Evolutionary conservation across 1,140 invertebrate genomes (phyloP).

Genomic region (Aradophagus sp.): DNA sequence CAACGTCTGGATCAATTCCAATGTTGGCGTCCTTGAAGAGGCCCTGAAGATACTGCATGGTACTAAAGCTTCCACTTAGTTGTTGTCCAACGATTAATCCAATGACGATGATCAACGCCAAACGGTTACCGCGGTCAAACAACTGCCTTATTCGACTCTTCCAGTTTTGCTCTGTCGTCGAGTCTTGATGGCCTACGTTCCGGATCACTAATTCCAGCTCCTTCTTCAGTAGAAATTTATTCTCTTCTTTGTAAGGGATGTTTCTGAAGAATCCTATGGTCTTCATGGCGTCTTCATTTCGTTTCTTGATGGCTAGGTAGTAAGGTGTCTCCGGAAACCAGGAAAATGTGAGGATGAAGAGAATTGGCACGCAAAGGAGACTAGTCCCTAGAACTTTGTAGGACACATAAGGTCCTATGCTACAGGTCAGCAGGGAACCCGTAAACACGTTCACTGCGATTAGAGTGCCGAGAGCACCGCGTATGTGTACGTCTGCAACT

Average conservation of each 20-base stretch:
- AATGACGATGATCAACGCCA: constrained; percentile 80
- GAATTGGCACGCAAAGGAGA: constrained; percentile 75
- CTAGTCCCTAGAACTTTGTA: constrained; percentile 76
- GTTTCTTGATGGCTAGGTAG: constrained; percentile 78
- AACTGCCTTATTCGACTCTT: constrained; percentile 41
- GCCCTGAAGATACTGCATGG: constrained; percentile 84
- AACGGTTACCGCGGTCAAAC: constrained; percentile 76
- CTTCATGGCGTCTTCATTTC: constrained; percentile 77
- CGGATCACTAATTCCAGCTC: constrained; percentile 79
- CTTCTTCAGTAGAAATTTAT: constrained; percentile 65
- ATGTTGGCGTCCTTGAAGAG: constrained; percentile 81
- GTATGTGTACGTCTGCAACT: constrained; percentile 80
- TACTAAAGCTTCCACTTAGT: constrained; percentile 85
- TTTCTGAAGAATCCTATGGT: constrained; percentile 80
- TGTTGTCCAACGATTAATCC: constrained; percentile 85
- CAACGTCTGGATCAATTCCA: constrained; percentile 73
- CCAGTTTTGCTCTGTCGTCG: constrained; percentile 68
- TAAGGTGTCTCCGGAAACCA: constrained; percentile 88
- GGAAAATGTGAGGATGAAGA: constrained; percentile 79
- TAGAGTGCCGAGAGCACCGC: constrained; percentile 82
- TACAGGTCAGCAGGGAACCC: constrained; percentile 83
- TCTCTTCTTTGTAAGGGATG: constrained; percentile 69
- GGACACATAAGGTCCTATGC: constrained; percentile 79
- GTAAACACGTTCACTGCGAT: constrained; percentile 79
- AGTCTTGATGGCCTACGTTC: constrained; percentile 76